These are phyloP conservation scores for Triplophysa yarkandensis DNA, from an alignment of 2,797 vertebrate species.

Conservation along the genomic window DNA sequence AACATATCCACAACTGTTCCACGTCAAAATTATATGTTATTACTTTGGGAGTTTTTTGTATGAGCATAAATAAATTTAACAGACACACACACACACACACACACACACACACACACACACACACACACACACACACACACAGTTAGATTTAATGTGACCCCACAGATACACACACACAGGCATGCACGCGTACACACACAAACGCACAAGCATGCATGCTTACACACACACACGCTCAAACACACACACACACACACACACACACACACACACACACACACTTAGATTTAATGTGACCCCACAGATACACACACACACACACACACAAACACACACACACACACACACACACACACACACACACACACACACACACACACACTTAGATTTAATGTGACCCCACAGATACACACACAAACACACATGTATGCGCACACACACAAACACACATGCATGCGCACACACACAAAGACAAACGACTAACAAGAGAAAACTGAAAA, in stretches of 20 bases:
- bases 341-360: background rate
- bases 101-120: background rate
- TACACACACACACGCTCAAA: too few relatives aligned
- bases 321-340: background rate
- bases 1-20: too few relatives aligned
- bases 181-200: too few relatives aligned
- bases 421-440: background rate
- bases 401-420: background rate
- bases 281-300: background rate
- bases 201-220: too few relatives aligned
- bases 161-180: too few relatives aligned
- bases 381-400: background rate
- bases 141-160: background rate
- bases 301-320: background rate
- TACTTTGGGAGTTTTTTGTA: conserved; percentile 57
- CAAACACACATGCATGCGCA: background rate
- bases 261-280: conserved; percentile 7
- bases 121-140: conserved; percentile 7
- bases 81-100: too few relatives aligned
- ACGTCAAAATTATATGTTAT: conserved; percentile 60
- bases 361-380: conserved; percentile 19
- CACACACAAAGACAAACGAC: conserved; percentile 11
- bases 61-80: conserved; percentile 65
- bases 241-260: background rate
- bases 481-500: conserved; percentile 15